A percentile compares a stretch with the other conserved stretches of the same genome.
phyloP scores from a whole-genome alignment of 2,797 vertebrate species.

The Clarias fuscus region DNA sequence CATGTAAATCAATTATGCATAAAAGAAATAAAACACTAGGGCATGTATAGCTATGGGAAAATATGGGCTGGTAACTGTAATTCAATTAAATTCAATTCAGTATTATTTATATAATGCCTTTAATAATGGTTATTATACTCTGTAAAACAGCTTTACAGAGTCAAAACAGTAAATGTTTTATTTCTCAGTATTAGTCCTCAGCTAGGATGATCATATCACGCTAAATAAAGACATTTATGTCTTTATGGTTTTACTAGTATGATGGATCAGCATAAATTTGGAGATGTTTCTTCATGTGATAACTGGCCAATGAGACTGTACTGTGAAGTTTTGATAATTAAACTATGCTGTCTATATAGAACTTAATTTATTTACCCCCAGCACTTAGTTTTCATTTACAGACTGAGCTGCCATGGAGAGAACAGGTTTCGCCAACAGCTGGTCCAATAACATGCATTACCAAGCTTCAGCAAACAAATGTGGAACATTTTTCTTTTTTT shows the following conservation, averaged over 20 bases:
- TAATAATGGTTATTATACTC: too few species aligned
- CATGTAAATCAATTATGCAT: background rate
- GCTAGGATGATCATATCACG: background rate
- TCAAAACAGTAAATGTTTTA: background rate
- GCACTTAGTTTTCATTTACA: conserved; percentile 3
- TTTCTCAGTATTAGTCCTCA: background rate
- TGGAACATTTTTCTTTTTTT: conserved; percentile 11
- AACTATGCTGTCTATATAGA: background rate
- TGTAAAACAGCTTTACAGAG: too few species aligned
- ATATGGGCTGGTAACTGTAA: background rate
- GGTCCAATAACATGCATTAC: conserved; percentile 25
- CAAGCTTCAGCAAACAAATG: conserved; percentile 9
- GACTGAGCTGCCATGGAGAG: background rate
- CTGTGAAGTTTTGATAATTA: background rate
- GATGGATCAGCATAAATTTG: background rate
- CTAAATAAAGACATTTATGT: background rate
- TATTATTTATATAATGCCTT: too few species aligned
- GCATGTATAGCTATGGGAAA: background rate
- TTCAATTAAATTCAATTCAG: background rate
- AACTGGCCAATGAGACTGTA: background rate
- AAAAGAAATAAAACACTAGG: background rate
- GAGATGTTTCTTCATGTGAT: background rate
- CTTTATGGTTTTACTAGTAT: conserved; percentile 7
- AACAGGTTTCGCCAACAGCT: conserved; percentile 11
- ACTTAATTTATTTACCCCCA: background rate